Base-by-base conservation (phyloP, 1,140 invertebrate genomes). In the Amyelois transitella region DNA sequence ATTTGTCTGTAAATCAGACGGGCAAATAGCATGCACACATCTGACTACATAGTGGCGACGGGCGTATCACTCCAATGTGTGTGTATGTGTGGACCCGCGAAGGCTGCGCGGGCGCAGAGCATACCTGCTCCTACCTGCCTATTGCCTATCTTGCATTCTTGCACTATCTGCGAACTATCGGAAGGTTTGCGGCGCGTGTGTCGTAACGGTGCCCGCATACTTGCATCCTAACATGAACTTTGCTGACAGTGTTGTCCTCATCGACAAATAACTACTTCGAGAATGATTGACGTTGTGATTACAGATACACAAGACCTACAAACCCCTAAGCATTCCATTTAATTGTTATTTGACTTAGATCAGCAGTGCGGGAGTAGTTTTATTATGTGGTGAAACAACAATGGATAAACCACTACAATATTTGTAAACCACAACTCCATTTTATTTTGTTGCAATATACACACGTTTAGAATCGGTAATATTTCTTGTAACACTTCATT, bases 1-100 rank as follows among this genome's bases (percentile, higher is more conserved):
- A 72, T 84, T 84, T 83, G 81, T 76, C 75, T 86, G 84, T 87
- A 75, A 86, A 87, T 87, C 79, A 86, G 67, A 80, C 69, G 73
- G 64, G 69, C 72, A 87, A 87, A 87, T 75, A 86, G 66, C 74
- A 69, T 75, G 64, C 72, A 73, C 70, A 74, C 73, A 51, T 50
- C 55, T 60, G n/a, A 18, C 32, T 28, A 32, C 43, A 62, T 62
- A 54, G 60, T 66, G 55, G 57, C 50, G 28, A 62, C 55, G 7
- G 53, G 21, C 49, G 43, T 24, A 54, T 32, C n/a, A n/a, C n/a
- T n/a, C n/a, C n/a, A 18, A 50, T 38, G 59, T 56, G 49, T 43
- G 55, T 67, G 71, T 75, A 70, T 73, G 80, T 52, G 78, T 70
- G 65, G 64, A 68, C 62, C 65, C 67, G 59, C 69, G 73, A 77